Percentiles rank a stretch among this genome's conserved stretches.
These are phyloP conservation scores for Clarias laeviceps DNA, from an alignment of 2,797 vertebrate genomes.

Conservation along the genomic window DNA sequence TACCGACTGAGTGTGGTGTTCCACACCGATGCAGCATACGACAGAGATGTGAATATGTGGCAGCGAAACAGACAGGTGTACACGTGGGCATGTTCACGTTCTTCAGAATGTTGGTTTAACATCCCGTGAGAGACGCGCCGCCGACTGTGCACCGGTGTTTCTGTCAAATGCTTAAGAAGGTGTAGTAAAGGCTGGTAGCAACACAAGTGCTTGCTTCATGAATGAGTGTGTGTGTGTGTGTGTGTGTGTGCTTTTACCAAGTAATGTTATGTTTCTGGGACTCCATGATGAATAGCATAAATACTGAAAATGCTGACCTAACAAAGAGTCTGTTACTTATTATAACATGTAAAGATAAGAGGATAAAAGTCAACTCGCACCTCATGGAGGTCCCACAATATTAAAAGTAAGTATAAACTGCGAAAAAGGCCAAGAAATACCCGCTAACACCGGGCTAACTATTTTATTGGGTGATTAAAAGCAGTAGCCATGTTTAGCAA, in stretches of 20 bases:
- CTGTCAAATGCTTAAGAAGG: constrained; percentile 32
- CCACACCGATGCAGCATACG: neutral
- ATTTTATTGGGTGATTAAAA: neutral
- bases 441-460: neutral
- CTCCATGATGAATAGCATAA: neutral
- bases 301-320: neutral
- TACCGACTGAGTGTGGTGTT: constrained; percentile 17
- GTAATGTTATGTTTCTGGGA: neutral
- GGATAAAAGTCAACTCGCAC: neutral
- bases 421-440: neutral
- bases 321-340: neutral
- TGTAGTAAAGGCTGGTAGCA: constrained; percentile 13
- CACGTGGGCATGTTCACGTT: constrained; percentile 22
- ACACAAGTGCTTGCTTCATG: neutral
- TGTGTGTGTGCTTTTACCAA: neutral
- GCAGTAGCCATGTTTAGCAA: neutral
- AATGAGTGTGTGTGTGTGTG: neutral
- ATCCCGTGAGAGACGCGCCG: constrained; percentile 11
- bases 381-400: neutral
- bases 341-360: neutral
- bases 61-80: constrained; percentile 7
- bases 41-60: constrained; percentile 7
- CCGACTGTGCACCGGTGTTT: constrained; percentile 8
- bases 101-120: constrained; percentile 16
- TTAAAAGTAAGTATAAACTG: neutral